A percentile compares a stretch with the other conserved stretches of the same genome.
Conservation (phyloP, 2,113 vertebrate species). For the Sialia sialis region DNA sequence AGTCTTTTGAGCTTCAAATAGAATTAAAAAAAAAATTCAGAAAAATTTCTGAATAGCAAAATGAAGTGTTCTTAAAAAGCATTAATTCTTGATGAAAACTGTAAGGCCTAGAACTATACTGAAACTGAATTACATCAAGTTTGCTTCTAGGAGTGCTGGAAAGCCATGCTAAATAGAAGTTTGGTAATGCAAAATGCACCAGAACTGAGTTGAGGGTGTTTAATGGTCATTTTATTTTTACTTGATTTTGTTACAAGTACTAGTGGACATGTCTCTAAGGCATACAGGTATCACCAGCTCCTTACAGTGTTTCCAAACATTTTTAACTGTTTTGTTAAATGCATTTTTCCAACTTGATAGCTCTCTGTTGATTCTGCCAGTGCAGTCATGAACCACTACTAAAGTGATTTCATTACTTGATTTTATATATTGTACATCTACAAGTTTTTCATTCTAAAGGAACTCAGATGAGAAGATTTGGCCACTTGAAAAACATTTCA, state of each 20-base stretch:
- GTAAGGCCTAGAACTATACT: background rate
- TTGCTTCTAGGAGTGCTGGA: background rate
- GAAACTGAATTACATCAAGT: background rate
- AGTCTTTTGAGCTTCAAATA: conserved; percentile 85
- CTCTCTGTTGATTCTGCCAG: background rate
- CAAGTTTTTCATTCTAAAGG: background rate
- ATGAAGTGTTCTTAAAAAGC: background rate
- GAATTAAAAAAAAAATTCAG: background rate
- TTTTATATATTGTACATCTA: too few species aligned
- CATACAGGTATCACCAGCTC: background rate
- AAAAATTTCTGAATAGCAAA: background rate
- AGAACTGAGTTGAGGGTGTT: background rate
- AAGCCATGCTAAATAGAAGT: background rate
- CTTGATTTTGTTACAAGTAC: background rate
- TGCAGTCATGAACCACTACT: background rate
- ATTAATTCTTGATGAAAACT: background rate
- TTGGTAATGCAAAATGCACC: background rate
- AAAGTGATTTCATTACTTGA: background rate
- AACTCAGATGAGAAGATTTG: background rate
- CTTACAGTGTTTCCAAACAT: background rate
- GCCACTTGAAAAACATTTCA: background rate
- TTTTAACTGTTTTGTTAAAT: background rate
- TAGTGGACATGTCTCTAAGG: background rate
- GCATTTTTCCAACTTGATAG: background rate
- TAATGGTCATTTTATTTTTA: background rate